Conservation (phyloP, 2,888 invertebrate species). For the Bursaphelenchus okinawaensis region DNA sequence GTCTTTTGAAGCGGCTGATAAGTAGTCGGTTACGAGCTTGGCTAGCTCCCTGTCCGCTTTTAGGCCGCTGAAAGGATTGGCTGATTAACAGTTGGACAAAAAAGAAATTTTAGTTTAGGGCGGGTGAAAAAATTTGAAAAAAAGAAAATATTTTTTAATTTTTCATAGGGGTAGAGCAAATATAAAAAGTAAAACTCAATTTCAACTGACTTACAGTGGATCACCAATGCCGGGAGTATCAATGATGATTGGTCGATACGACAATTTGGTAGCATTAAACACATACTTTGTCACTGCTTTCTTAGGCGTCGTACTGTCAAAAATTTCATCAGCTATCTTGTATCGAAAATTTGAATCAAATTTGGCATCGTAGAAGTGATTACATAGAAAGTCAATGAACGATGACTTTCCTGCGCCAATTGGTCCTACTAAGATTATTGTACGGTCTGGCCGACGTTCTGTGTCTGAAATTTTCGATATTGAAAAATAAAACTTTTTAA, state of each 20-base stretch:
- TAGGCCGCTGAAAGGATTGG: slow-evolving; percentile 9
- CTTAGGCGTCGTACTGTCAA: slow-evolving; percentile 36
- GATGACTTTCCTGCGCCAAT: slow-evolving; percentile 33
- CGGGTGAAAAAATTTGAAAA: no score
- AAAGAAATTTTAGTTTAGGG: no score
- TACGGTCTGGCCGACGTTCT: slow-evolving; percentile 30
- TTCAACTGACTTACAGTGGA: slow-evolving; percentile 15
- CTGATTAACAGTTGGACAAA: neutral
- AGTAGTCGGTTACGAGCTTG: slow-evolving; percentile 28
- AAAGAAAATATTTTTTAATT: no score
- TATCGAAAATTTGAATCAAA: slow-evolving; percentile 24
- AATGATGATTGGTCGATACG: slow-evolving; percentile 36
- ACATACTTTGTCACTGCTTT: slow-evolving; percentile 39
- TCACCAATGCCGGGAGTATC: slow-evolving; percentile 41
- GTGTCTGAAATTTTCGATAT: slow-evolving; percentile 28
- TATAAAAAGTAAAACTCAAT: no score
- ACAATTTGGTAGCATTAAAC: slow-evolving; percentile 38
- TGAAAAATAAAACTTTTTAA: no score
- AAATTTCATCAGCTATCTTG: slow-evolving; percentile 44
- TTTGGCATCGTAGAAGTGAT: slow-evolving; percentile 39
- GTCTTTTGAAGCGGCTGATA: slow-evolving; percentile 31
- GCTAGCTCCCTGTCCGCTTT: slow-evolving; percentile 23
- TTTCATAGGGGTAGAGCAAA: no score
- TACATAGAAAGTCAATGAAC: slow-evolving; percentile 43
- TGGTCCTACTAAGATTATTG: slow-evolving; percentile 37